phyloP scores from a whole-genome alignment of 2,113 vertebrate species.

The Pholis gunnellus region DNA sequence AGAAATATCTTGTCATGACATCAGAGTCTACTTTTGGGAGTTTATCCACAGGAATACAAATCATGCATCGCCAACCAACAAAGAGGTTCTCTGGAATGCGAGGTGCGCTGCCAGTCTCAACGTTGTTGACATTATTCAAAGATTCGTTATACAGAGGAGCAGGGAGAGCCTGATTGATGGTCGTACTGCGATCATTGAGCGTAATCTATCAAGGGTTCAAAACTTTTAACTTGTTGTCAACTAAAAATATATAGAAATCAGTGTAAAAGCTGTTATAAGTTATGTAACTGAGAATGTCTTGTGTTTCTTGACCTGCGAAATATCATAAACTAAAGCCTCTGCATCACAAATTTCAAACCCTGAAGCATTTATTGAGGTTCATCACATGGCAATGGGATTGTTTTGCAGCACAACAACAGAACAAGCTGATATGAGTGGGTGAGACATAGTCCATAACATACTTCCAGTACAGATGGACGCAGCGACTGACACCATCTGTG shows the following conservation, averaged over 20 bases:
- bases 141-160: slow-evolving; percentile 1
- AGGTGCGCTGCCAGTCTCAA: slow-evolving; percentile 19
- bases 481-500: slow-evolving; percentile 63
- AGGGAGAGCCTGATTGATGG: slow-evolving; percentile 25
- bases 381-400: neutral
- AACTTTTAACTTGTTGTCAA: neutral
- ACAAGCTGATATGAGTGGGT: slow-evolving; percentile 36
- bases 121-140: slow-evolving; percentile 15
- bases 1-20: slow-evolving; percentile 64
- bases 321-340: neutral
- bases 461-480: slow-evolving; percentile 64
- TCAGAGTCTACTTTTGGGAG: slow-evolving; percentile 45
- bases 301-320: neutral
- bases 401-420: slow-evolving; percentile 31
- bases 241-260: neutral
- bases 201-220: neutral
- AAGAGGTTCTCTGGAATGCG: slow-evolving; percentile 28
- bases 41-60: slow-evolving; percentile 43
- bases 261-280: neutral
- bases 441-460: slow-evolving; percentile 41
- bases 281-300: neutral
- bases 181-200: neutral
- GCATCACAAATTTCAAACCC: neutral
- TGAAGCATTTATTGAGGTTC: neutral
- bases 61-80: slow-evolving; percentile 36